These are phyloP conservation scores for Myiozetetes cayanensis DNA, from an alignment of 2,113 vertebrate genomes.

Conservation along the genomic window DNA sequence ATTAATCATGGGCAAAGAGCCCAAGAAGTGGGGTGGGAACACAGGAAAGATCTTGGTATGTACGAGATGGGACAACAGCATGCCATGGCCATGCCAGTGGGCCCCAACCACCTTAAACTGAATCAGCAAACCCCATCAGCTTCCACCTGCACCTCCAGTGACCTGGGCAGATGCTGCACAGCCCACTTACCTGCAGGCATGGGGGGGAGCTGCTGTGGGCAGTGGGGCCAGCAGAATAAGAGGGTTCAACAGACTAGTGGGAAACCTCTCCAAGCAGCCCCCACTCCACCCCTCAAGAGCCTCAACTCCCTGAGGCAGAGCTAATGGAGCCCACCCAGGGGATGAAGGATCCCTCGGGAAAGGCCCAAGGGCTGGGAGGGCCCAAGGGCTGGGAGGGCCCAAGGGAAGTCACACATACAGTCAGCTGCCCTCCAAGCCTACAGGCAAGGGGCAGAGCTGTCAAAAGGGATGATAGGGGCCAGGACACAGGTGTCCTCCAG, in stretches of 20 bases:
- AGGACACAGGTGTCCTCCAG: background rate
- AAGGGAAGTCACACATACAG: no score
- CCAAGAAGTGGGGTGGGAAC: background rate
- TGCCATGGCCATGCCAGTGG: background rate
- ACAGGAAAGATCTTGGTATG: background rate
- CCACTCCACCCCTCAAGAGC: background rate
- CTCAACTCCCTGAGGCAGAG: background rate
- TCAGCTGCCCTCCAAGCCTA: background rate
- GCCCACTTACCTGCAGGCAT: background rate
- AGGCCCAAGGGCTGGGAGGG: background rate
- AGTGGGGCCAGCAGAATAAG: background rate
- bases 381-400: background rate
- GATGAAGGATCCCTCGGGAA: background rate
- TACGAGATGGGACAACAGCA: no score
- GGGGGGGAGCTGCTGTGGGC: background rate
- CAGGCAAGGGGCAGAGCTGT: background rate
- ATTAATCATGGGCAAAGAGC: background rate
- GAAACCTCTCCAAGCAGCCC: background rate
- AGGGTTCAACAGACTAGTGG: background rate
- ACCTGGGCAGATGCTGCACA: background rate
- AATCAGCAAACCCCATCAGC: background rate
- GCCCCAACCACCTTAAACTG: background rate
- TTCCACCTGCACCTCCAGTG: background rate
- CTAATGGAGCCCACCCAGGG: background rate
- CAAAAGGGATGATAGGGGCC: background rate